Conservation (phyloP, 2,888 invertebrate species). For the Epinotia bilunana region DNA sequence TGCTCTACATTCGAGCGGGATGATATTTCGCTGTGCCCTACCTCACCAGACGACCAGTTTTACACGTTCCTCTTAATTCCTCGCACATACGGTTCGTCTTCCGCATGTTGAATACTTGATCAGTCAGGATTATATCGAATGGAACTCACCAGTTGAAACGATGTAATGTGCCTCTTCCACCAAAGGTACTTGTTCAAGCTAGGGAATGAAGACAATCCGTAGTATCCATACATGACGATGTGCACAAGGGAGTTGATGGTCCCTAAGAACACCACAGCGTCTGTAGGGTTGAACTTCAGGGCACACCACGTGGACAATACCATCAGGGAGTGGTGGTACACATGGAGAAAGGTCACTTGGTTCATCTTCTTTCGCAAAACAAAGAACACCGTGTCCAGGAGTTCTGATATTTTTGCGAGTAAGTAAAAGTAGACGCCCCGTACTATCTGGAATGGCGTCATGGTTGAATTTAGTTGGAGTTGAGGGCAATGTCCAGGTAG, state of each 20-base stretch:
- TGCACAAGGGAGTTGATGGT: constrained; percentile 87
- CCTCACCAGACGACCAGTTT: too few species aligned
- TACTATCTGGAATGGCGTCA: constrained; percentile 13
- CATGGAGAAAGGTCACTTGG: constrained; percentile 92
- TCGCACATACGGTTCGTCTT: too few species aligned
- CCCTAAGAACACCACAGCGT: constrained; percentile 87
- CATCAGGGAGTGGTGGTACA: constrained; percentile 90
- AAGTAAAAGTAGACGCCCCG: constrained; percentile 72
- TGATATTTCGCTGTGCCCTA: too few species aligned
- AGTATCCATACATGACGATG: constrained; percentile 89
- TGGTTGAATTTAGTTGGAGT: not conserved
- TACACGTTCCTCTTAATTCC: too few species aligned
- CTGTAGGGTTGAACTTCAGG: constrained; percentile 87
- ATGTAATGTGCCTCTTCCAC: constrained; percentile 91
- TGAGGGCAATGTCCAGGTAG: too few species aligned
- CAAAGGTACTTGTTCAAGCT: constrained; percentile 86
- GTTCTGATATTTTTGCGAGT: constrained; percentile 87
- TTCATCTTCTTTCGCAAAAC: constrained; percentile 88
- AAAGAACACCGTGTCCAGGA: constrained; percentile 91
- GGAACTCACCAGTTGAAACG: constrained; percentile 85
- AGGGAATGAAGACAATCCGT: constrained; percentile 87
- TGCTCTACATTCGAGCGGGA: too few species aligned
- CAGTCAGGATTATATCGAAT: too few species aligned
- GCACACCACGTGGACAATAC: constrained; percentile 88
- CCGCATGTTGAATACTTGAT: too few species aligned